phyloP scores from a whole-genome alignment of 2,113 vertebrate species.

The Euleptes europaea region DNA sequence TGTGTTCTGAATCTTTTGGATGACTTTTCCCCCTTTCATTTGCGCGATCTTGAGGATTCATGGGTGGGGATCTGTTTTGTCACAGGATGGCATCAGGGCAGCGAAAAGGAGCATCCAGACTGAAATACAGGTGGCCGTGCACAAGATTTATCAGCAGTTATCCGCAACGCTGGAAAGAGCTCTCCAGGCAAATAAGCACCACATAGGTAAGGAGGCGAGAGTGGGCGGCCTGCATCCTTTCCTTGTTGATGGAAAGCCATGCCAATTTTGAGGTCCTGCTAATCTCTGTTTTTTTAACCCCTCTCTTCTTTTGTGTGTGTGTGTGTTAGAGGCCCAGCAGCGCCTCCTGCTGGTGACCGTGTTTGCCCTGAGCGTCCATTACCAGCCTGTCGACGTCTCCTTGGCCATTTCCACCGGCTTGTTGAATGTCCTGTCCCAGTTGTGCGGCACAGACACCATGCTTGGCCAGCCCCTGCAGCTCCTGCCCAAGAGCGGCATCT shows the following conservation, averaged over 20 bases:
- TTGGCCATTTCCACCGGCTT: constrained; percentile 94
- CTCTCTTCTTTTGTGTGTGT: constrained; percentile 8
- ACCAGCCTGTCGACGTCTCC: constrained; percentile 96
- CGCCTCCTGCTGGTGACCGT: constrained; percentile 96
- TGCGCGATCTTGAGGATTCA: neutral
- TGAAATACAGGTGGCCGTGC: constrained; percentile 95
- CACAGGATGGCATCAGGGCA: constrained; percentile 92
- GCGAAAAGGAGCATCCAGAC: constrained; percentile 92
- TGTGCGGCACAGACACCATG: constrained; percentile 96
- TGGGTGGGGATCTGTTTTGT: constrained; percentile 7
- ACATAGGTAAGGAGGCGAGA: constrained; percentile 82
- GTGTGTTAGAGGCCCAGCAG: constrained; percentile 90
- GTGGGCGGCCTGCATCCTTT: fast-evolving
- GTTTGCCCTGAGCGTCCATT: constrained; percentile 94
- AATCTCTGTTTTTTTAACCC: neutral
- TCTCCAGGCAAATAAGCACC: constrained; percentile 94
- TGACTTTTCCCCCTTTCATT: no score
- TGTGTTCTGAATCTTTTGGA: neutral
- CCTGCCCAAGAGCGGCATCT: constrained; percentile 90
- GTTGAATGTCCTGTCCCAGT: constrained; percentile 92
- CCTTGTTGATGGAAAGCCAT: neutral
- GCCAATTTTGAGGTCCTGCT: neutral
- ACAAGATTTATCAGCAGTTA: constrained; percentile 97
- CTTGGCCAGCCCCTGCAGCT: constrained; percentile 92
- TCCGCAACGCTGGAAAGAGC: constrained; percentile 93